Percentiles rank a stretch among this genome's conserved stretches.
phyloP scores from a whole-genome alignment of 2,888 invertebrate genomes.

The Malachius bipustulatus region DNA sequence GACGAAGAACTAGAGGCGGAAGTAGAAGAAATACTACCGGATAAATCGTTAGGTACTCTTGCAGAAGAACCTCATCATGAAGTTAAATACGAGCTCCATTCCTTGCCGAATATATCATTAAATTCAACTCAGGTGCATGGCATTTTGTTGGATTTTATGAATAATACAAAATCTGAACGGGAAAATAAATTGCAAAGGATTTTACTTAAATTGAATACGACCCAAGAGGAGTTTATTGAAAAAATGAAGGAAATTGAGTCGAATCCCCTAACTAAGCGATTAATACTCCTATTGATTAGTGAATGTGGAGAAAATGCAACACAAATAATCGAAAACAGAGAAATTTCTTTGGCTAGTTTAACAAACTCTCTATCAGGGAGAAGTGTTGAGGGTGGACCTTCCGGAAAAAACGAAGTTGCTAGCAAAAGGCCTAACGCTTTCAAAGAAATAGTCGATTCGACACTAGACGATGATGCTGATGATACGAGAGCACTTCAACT shows the following conservation, averaged over 20 bases:
- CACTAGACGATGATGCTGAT: conserved; percentile 38
- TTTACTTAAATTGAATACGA: conserved; percentile 62
- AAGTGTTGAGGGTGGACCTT: conserved; percentile 9
- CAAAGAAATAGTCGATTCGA: conserved; percentile 23
- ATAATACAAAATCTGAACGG: conserved; percentile 52
- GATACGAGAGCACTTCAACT: conserved; percentile 72
- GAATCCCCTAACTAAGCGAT: conserved; percentile 60
- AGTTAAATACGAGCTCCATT: conserved; percentile 37
- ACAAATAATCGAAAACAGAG: conserved; percentile 21
- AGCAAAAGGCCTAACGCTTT: conserved; percentile 13
- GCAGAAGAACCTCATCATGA: conserved; percentile 21
- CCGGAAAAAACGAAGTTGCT: conserved; percentile 4
- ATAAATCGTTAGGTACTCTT: conserved; percentile 9
- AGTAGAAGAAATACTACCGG: conserved; percentile 15
- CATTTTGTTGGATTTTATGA: conserved; percentile 38
- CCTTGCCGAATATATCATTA: conserved; percentile 30
- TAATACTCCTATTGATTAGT: conserved; percentile 64
- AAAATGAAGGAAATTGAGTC: conserved; percentile 73
- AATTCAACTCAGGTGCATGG: conserved; percentile 32
- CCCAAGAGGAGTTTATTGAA: conserved; percentile 61
- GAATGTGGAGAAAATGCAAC: conserved; percentile 52
- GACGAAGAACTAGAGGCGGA: conserved; percentile 23
- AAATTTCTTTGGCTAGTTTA: conserved; percentile 16
- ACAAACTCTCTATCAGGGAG: conserved; percentile 17
- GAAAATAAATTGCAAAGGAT: conserved; percentile 63